Base-by-base conservation (phyloP, 2,888 invertebrate genomes). In the Drosophila barbarae region DNA sequence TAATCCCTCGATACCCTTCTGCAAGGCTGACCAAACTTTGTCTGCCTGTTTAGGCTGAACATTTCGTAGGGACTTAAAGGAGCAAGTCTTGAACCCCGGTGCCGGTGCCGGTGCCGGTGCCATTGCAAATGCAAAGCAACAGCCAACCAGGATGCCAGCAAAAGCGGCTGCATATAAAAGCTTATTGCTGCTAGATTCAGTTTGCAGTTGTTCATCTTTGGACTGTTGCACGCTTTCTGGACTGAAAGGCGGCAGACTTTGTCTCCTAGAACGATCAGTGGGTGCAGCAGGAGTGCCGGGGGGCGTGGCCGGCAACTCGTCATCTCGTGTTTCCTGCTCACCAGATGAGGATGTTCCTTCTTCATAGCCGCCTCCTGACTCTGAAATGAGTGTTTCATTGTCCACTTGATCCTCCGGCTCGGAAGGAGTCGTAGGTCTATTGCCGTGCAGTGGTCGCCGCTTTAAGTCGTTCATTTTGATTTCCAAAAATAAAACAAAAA, bases 1-100 rank as follows among this genome's bases (percentile, higher is more conserved):
- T 18, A 88, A 71, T 18, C 72, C 53, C 63, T 88, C 86, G 46
- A 86, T 71, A 4, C 82, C 84, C 1, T 55, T 58, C 10, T 51
- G 57, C 4, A 89, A 59, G 23, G 65, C 60, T 0, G 30, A 34
- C 89, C 88, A 89, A 4, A 86, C 36, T 3, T 57, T 34, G 0
- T 41, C 3, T 3, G 69, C 50, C 70, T 89, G 85, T 2, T 69
- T 1, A 0, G 84, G 84, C 56, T 73, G 30, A 0, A 7, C 54
- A 1, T 50, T 13, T 2, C 65, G 47, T 18, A 88, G 50, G 0
- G 56, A 5, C 1, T 66, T 52, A 32, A 85, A 88, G 0, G 65
- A 41, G 35, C 88, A 89, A 8, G 5, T 32, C 30, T 72, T 82
- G 8, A 46, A 3, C 32, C 18, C 18, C 1, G 18, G 18, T 18